Evolutionary conservation across 2,888 invertebrate species (phyloP).

Genomic region (Norana najaformis): DNA sequence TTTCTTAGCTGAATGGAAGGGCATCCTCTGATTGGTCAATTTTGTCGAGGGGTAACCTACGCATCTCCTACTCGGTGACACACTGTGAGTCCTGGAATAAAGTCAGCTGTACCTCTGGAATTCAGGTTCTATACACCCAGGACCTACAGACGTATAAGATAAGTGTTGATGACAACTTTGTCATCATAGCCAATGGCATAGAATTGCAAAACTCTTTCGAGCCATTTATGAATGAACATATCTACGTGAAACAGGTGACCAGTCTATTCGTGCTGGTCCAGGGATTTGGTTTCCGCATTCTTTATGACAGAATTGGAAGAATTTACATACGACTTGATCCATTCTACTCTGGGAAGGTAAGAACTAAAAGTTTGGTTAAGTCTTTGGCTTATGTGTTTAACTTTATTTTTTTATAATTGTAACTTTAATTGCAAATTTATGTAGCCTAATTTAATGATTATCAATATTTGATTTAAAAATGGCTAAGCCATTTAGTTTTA

Average conservation of each 20-base stretch:
- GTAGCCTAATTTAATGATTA: background rate
- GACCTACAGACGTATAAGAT: slow-evolving; percentile 30
- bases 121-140: slow-evolving; percentile 34
- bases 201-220: slow-evolving; percentile 23
- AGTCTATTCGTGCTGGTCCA: slow-evolving; percentile 28
- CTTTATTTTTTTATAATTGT: no score
- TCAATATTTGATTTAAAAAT: no score
- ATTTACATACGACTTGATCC: slow-evolving; percentile 47
- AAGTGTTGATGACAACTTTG: slow-evolving; percentile 22
- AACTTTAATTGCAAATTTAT: background rate
- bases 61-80: slow-evolving; percentile 38
- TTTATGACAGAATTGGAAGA: slow-evolving; percentile 46
- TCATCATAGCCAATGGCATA: slow-evolving; percentile 15
- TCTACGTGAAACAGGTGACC: slow-evolving; percentile 29
- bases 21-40: slow-evolving; percentile 23
- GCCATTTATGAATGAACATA: slow-evolving; percentile 29
- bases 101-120: slow-evolving; percentile 38
- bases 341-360: slow-evolving; percentile 44
- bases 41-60: slow-evolving; percentile 38
- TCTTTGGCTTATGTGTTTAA: no score
- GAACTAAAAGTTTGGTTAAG: background rate
- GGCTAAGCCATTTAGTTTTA: no score
- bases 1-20: background rate
- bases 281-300: slow-evolving; percentile 48
- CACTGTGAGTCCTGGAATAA: slow-evolving; percentile 37